A percentile compares a stretch with the other conserved stretches of the same genome.
These are phyloP conservation scores for Pristionchus entomophagus DNA, from an alignment of 2,888 invertebrate genomes.

Conservation along the genomic window DNA sequence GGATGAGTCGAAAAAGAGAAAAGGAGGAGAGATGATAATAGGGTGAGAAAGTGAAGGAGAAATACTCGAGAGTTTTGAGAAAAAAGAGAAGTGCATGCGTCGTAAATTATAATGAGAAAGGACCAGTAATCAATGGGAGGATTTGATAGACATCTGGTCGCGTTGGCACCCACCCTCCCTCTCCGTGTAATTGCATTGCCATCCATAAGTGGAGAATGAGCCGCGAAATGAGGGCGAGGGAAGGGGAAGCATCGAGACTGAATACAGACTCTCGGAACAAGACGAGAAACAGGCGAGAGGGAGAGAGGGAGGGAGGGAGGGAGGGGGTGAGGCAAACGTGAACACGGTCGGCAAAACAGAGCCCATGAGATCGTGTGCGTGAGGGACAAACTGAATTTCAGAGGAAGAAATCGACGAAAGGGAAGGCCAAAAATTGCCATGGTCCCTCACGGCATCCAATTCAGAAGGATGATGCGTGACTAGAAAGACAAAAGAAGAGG, in stretches of 20 bases:
- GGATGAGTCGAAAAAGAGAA: background rate
- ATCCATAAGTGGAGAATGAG: background rate
- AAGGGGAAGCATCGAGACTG: background rate
- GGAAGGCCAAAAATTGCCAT: background rate
- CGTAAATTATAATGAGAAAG: background rate
- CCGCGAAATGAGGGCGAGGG: background rate
- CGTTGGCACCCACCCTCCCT: background rate
- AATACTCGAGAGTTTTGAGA: background rate
- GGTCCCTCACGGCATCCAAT: background rate
- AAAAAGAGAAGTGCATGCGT: background rate
- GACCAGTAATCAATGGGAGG: background rate
- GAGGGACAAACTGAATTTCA: slow-evolving; percentile 1
- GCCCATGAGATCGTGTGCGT: background rate
- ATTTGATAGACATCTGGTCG: slow-evolving; percentile 12
- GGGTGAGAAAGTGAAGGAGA: slow-evolving; percentile 28
- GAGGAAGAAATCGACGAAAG: background rate
- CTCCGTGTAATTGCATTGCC: background rate
- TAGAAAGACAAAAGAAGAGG: background rate
- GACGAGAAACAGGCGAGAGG: background rate
- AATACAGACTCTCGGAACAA: slow-evolving; percentile 24
- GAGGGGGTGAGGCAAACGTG: slow-evolving; percentile 23
- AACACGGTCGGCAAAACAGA: background rate
- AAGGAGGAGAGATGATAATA: slow-evolving; percentile 25
- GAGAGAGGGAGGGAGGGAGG: background rate
- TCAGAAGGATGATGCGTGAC: background rate